Conservation (phyloP, 2,797 vertebrate species). For the Acipenser ruthenus region DNA sequence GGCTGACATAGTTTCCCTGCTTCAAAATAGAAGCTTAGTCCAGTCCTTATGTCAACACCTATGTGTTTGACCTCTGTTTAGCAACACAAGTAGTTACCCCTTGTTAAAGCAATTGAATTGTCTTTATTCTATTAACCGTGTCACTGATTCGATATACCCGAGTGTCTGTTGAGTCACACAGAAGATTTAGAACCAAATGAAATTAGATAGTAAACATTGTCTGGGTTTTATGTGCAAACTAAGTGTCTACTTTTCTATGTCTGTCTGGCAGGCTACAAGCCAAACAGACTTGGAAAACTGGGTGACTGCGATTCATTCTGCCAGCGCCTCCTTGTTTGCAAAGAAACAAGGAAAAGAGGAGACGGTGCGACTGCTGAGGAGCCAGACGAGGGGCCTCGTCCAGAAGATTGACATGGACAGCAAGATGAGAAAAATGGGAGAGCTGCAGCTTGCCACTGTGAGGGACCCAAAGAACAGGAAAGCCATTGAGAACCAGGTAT, state of each 20-base stretch:
- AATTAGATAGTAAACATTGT: not conserved
- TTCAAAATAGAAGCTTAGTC: no score
- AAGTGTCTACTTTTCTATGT: not conserved
- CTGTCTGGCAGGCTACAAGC: constrained; percentile 71
- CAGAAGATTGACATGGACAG: constrained; percentile 94
- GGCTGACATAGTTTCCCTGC: no score
- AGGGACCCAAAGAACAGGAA: constrained; percentile 82
- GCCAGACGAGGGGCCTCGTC: constrained; percentile 72
- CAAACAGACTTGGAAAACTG: constrained; percentile 93
- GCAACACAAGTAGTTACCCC: not conserved
- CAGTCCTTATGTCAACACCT: no score
- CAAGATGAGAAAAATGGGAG: constrained; percentile 95
- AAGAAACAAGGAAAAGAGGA: constrained; percentile 91
- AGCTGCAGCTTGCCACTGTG: constrained; percentile 81
- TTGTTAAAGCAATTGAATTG: not conserved
- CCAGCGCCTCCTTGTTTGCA: constrained; percentile 84
- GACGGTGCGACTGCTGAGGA: constrained; percentile 75
- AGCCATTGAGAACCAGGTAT: constrained; percentile 91
- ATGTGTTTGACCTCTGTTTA: constrained; percentile 1
- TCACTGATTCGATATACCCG: no score
- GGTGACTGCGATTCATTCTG: constrained; percentile 89
- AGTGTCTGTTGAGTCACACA: constrained; percentile 1
- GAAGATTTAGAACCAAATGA: constrained; percentile 26
- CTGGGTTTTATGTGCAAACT: not conserved
- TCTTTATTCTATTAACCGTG: not conserved